Conservation (phyloP, 1,140 invertebrate genomes). For the Hesperophylax magnus region DNA sequence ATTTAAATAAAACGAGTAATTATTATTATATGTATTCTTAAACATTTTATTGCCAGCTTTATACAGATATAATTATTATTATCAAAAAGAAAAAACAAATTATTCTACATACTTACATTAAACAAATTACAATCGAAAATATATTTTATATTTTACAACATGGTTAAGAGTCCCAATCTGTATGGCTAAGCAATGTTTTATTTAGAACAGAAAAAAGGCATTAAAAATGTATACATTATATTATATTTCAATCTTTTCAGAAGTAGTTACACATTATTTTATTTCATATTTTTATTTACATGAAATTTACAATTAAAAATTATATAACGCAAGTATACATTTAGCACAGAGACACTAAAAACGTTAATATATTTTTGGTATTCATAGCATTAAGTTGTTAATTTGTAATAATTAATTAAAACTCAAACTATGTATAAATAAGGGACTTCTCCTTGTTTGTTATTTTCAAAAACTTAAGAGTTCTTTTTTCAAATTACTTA, state of each 20-base stretch:
- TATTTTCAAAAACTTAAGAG: too few relatives aligned
- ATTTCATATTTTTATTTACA: slow-evolving; percentile 17
- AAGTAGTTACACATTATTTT: not conserved
- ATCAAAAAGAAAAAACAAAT: not conserved
- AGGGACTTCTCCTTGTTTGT: too few relatives aligned
- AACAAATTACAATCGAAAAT: slow-evolving; percentile 4
- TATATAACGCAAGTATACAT: not conserved
- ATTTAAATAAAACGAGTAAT: too few relatives aligned
- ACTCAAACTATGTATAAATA: too few relatives aligned
- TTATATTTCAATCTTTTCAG: not conserved
- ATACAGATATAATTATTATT: slow-evolving; percentile 1
- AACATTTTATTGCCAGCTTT: slow-evolving; percentile 38
- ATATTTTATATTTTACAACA: slow-evolving; percentile 20
- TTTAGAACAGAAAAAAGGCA: not conserved
- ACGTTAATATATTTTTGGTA: slow-evolving; percentile 7
- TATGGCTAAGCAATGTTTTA: not conserved
- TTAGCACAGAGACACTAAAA: not conserved
- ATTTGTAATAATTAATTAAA: too few relatives aligned
- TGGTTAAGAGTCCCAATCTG: not conserved
- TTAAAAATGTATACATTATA: not conserved
- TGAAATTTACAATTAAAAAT: slow-evolving; percentile 8
- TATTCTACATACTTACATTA: not conserved
- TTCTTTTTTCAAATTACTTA: too few relatives aligned
- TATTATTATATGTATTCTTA: not conserved
- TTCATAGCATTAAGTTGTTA: too few relatives aligned